phyloP scores from a whole-genome alignment of 2,113 vertebrate genomes.

The Typhlomys cinereus region DNA sequence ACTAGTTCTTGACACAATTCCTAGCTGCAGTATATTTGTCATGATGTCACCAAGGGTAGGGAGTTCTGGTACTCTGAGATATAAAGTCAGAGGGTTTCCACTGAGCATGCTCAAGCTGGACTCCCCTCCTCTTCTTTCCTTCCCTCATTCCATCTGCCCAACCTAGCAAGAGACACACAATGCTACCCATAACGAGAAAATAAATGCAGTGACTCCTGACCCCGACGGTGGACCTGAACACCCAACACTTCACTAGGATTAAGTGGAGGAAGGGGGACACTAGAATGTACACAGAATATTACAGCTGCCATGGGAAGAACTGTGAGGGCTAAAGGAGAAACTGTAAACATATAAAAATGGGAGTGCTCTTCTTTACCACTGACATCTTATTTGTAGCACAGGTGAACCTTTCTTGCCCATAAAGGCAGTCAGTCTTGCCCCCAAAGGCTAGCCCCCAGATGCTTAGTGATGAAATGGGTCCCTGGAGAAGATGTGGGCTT shows the following conservation, averaged over 20 bases:
- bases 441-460: not conserved
- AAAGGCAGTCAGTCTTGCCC: not conserved
- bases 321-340: conserved; percentile 19
- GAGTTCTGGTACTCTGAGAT: conserved; percentile 17
- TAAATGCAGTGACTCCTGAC: not conserved
- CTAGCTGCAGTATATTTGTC: not conserved
- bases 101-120: conserved; percentile 3
- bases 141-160: not conserved
- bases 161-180: not conserved
- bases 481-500: not conserved
- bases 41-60: conserved; percentile 31
- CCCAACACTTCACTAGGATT: not conserved
- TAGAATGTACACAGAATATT: not conserved
- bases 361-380: not conserved
- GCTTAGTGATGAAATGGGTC: not conserved
- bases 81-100: conserved; percentile 24
- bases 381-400: not conserved
- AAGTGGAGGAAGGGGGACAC: not conserved
- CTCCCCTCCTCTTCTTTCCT: not conserved
- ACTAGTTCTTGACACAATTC: not conserved
- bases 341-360: not conserved
- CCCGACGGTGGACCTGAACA: not conserved
- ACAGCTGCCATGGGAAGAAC: not conserved
- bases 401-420: not conserved
- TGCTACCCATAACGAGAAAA: conserved; percentile 31